Base-by-base conservation (phyloP, 2,888 invertebrate genomes). In the Caenorhabditis macrosperma region DNA sequence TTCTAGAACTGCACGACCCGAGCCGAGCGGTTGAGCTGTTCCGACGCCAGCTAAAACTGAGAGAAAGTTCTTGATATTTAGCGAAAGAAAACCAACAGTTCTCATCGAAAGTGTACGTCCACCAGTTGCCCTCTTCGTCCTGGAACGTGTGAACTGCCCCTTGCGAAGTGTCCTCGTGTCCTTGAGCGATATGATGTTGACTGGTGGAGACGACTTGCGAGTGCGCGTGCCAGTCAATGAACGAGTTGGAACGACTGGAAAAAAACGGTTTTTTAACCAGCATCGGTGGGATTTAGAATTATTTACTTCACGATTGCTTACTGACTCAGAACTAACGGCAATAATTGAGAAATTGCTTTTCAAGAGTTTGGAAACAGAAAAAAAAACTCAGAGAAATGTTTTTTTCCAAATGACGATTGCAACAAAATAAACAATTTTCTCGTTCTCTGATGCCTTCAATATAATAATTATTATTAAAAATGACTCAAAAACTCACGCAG, bases 31-130 rank as follows among this genome's bases (percentile, higher is more conserved):
- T 59, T 88, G 88, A 9, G 89, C 90, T 10, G 89, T 88, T 9
- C 89, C 88, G 20, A 84, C 82, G 15, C 86, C 84, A 66, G 50
- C 52, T 77, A 54, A 28, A 50, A 72, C 2, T 12, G n/a, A 24
- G n/a, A 35, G 5, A 26, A 59, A 6, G 15, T 59, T 9, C n/a
- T n/a, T n/a, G n/a, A n/a, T n/a, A n/a, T n/a, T n/a, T n/a, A n/a
- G n/a, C n/a, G n/a, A n/a, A n/a, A n/a, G 33, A 26, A 22, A 46
- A 57, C 52, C 55, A 6, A 84, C 94, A 94, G 85, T 94, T 94
- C 87, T 95, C 95, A 87, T 95, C 95, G 90, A 96, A 95, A 0
- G 95, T 95, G 88, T 95, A 95, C 0, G 95, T 94, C 92, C 95
- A 93, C 95, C 95, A 95, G 88, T 95, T 94, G 54, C 92, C 92